Conservation (phyloP, 2,888 invertebrate species). For the Stomorhina lunata region DNA sequence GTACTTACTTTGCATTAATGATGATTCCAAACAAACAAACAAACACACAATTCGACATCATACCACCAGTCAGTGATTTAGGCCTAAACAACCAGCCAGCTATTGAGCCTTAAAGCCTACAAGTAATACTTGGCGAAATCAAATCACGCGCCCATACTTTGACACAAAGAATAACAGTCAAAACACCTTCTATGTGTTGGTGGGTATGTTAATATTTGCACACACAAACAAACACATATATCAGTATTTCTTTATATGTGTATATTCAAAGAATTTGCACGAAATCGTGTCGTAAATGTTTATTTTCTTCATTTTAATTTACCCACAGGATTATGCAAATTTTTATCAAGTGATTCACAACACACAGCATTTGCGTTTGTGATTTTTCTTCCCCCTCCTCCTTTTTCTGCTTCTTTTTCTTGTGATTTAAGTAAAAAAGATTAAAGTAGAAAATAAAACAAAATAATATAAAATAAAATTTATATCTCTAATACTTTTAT, state of each 20-base stretch:
- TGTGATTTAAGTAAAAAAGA: neutral
- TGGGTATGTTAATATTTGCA: neutral
- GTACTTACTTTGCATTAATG: conserved; percentile 18
- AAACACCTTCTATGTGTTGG: neutral
- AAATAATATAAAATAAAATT: conserved; percentile 3
- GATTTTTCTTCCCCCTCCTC: neutral
- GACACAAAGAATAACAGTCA: neutral
- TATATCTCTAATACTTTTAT: neutral
- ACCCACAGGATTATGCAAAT: conserved; percentile 61
- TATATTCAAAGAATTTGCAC: conserved; percentile 21
- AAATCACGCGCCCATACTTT: conserved; percentile 4
- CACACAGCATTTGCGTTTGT: neutral
- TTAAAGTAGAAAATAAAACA: conserved; percentile 9
- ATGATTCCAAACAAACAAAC: neutral
- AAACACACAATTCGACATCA: neutral
- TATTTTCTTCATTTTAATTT: conserved; percentile 55
- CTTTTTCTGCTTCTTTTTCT: neutral
- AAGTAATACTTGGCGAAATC: neutral
- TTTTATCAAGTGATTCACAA: conserved; percentile 46
- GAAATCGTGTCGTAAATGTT: conserved; percentile 25
- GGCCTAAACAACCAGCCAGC: neutral
- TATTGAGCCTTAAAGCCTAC: no score
- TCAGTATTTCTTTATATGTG: no score
- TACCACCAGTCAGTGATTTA: neutral
- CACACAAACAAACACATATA: neutral